Percentiles rank a stretch among this genome's conserved stretches.
Evolutionary conservation across 2,113 vertebrate species (phyloP).

Genomic region (Cochlearius cochlearius): DNA sequence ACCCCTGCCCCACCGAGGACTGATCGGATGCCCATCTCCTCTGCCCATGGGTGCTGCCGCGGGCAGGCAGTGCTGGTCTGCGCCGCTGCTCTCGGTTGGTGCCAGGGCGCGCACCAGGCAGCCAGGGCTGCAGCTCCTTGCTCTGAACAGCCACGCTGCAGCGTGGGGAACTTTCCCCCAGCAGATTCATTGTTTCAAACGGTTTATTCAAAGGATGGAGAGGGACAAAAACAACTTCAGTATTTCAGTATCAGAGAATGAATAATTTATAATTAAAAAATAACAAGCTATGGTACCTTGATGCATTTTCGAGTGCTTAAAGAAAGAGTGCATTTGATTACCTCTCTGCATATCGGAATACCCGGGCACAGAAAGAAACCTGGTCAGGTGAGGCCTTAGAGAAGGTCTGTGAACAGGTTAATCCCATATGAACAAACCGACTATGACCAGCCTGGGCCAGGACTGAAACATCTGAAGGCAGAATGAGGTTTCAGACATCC

Average conservation of each 20-base stretch:
- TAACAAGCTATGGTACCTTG: not conserved
- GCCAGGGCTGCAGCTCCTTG: not conserved
- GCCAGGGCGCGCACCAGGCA: fast-evolving
- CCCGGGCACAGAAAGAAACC: not conserved
- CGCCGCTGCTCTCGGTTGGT: not conserved
- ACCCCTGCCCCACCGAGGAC: not conserved
- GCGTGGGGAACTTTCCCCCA: fast-evolving
- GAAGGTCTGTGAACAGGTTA: not conserved
- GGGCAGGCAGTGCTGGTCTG: not conserved
- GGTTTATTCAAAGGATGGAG: not conserved
- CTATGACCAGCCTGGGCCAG: not conserved
- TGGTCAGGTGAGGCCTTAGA: not conserved
- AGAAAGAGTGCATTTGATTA: not conserved
- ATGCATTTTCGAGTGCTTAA: not conserved
- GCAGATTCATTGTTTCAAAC: not conserved
- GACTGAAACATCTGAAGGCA: not conserved
- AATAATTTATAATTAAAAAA: not conserved
- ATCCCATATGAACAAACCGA: not conserved
- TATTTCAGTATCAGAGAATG: not conserved
- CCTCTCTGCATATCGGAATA: not conserved
- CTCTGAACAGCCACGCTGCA: not conserved
- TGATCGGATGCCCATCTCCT: not conserved
- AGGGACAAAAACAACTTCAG: not conserved
- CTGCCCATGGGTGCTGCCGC: not conserved
- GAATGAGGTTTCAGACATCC: not conserved